Evolutionary conservation across 2,797 vertebrate genomes (phyloP).

Genomic region (Chelidonichthys spinosus): DNA sequence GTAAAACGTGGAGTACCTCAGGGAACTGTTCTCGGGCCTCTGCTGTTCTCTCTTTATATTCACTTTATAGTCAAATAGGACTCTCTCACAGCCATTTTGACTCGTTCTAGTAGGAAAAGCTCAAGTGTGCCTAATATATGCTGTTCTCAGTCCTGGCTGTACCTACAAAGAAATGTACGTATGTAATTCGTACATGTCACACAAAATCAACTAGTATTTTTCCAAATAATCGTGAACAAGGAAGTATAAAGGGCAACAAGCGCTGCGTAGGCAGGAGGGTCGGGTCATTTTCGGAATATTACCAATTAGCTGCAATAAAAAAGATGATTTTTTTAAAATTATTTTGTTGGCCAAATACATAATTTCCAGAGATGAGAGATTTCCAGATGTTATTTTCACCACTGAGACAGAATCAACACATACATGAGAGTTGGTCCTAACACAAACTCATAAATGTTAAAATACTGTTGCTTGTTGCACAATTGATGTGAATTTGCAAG

Average conservation of each 20-base stretch:
- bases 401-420: constrained; percentile 14
- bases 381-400: constrained; percentile 7
- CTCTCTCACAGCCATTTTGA: neutral
- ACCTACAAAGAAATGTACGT: too few relatives aligned
- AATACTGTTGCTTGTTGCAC: constrained; percentile 41
- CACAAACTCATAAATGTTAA: constrained; percentile 48
- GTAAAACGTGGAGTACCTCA: constrained; percentile 1
- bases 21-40: neutral
- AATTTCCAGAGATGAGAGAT: too few relatives aligned
- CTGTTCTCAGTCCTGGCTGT: neutral
- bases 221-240: too few relatives aligned
- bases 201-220: too few relatives aligned
- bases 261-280: too few relatives aligned
- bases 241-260: too few relatives aligned
- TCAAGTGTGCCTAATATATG: neutral
- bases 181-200: too few relatives aligned
- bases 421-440: constrained; percentile 11
- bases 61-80: neutral
- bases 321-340: neutral
- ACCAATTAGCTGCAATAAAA: neutral
- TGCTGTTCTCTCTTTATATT: neutral
- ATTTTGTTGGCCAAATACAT: constrained; percentile 5
- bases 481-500: constrained; percentile 46
- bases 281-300: too few relatives aligned
- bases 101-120: neutral